Evolutionary conservation across 1,140 invertebrate genomes (phyloP), one percentile per base, ranked within the genome.

Genomic region (Batillaria attramentaria): DNA sequence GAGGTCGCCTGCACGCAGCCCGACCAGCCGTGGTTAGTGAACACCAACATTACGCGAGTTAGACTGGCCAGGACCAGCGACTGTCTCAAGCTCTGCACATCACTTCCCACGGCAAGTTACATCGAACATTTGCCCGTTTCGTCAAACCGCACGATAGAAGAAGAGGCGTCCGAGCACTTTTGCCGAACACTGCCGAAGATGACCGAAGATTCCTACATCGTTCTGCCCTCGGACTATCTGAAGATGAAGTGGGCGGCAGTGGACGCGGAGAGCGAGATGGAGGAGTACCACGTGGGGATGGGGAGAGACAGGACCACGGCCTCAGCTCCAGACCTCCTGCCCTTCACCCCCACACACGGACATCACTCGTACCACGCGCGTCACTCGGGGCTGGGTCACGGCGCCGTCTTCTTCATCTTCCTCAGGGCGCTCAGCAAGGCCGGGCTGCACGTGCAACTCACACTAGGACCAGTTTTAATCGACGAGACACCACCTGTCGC

Each of bases 401-500:
- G 79, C 1, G 57, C 68, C 31, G 39, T 54, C n/a, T 81, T 85
- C 60, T 85, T 81, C 72, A 33, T 82, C 18, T 76, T 83, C 43
- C 54, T 87, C 10, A 78, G 73, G 42, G 66, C 70, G 20, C 57
- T 76, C 5, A 87, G 79, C 77, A 87, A 83, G 72, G 83, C 85
- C 42, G 79, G 79, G 6, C 50, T 83, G 28, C 46, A 70, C 62
- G 73, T 68, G 0, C 42, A 60, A 18, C 46, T 79, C 16, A 60
- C 68, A 18, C 39, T 84, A 69, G 85, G 83, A 10, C 85, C 85
- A 18, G 33, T 86, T 18, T 33, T 84, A 18, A 83, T 84, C 10
- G 85, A 86, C 60, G 81, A 84, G 46, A 84, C 85, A 13, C 79
- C 83, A 0, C 85, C 85, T 16, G 35, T 69, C 13, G 70, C 72